Evolutionary conservation across 92 coral and sea anemone species (phyloP), one percentile per base, ranked within the genome.

Genomic region (Micromussa lordhowensis): DNA sequence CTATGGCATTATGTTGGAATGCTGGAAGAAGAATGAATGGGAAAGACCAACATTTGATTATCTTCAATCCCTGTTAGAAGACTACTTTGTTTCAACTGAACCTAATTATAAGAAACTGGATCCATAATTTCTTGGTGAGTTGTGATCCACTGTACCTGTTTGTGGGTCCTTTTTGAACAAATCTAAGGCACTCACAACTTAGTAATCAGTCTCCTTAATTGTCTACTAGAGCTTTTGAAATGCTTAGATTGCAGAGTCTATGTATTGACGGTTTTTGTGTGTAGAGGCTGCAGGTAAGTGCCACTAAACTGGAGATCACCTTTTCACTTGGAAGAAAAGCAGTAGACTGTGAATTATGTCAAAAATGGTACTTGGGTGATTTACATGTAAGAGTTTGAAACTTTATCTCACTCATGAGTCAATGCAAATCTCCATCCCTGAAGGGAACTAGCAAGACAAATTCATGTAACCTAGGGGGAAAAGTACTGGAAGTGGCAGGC

Each of bases 1-100:
- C 31, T 97, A 97, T 68, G 95, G 95, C 70, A 97, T 97, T 54
- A 97, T 97, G 99, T 81, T 91, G 87, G 99, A 97, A 73, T 97
- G 99, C 80, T 97, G 99, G 99, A 97, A 95, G 92, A 93, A 95
- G 58, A 94, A 91, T 76, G 94, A 96, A 78, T 94, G 89, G 71
- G 99, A 97, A 81, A 91, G 99, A 77, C 99, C 99, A 3, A 97
- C 99, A 3, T 97, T 97, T 83, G 99, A 97, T 61, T 96, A 97
- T 55, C 93, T 97, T 61, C 99, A 97, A 69, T 97, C 98, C 5
- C 85, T 95, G 71, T 94, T 97, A 68, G 98, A 96, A 79, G 99
- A 97, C 85, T 97, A 94, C 95, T 97, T 95, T 82, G 96, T 96
- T 8, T 94, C 95, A 68, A 96, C 98, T 31, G 94, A 97, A 78